Conservation (phyloP, 2,888 invertebrate species). For the Heliconius ismenius region DNA sequence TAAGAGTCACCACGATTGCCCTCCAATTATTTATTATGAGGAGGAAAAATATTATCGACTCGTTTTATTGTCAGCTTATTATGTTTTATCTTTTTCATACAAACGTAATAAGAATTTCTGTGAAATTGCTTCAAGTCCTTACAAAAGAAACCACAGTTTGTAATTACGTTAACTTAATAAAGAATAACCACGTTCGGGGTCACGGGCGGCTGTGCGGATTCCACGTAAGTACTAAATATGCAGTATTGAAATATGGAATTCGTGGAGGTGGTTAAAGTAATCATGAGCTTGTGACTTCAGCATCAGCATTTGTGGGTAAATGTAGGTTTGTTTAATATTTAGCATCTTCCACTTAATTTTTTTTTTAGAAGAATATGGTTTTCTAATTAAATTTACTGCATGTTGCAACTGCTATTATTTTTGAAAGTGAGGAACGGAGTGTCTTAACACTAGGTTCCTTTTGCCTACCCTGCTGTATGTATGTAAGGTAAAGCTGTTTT, state of each 20-base stretch:
- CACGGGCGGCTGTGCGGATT: conserved; percentile 42
- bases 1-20: too few relatives aligned
- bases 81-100: conserved; percentile 14
- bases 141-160: conserved; percentile 44
- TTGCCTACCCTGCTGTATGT: too few relatives aligned
- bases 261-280: conserved; percentile 2
- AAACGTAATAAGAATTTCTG: conserved; percentile 33
- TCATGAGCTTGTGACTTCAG: not conserved
- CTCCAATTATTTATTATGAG: not conserved
- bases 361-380: too few relatives aligned
- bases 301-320: not conserved
- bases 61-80: conserved; percentile 12
- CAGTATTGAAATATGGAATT: conserved; percentile 21
- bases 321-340: not conserved
- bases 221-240: conserved; percentile 40
- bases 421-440: too few relatives aligned
- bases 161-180: conserved; percentile 45
- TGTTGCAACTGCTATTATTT: too few relatives aligned
- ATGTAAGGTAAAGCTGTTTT: too few relatives aligned
- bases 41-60: conserved; percentile 11
- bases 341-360: not conserved
- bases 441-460: too few relatives aligned
- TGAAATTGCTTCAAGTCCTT: conserved; percentile 34
- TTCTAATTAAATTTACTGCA: too few relatives aligned
- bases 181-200: conserved; percentile 46